Evolutionary conservation across 2,113 vertebrate species (phyloP), one percentile per base, ranked within the genome.

Genomic region (Trinectes maculatus): DNA sequence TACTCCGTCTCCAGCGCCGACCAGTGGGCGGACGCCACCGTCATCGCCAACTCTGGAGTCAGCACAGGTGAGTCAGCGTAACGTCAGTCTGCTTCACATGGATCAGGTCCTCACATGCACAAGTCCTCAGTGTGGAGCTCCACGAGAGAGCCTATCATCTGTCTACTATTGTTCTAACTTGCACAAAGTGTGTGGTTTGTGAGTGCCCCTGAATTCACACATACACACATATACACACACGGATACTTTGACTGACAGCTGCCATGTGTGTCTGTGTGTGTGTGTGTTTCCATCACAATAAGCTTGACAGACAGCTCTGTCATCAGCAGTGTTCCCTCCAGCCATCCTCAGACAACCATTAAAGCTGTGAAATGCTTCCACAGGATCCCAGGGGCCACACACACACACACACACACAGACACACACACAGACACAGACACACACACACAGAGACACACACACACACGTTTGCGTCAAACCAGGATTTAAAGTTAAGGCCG

Each of bases 1-100:
- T 98, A 96, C 90, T 98, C 96, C 0, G 96, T 99, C 33, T 99
- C 96, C 93, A 98, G 96, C 76, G 96, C 96, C 58, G 97, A 99
- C 93, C 98, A 98, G 91, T 99, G 97, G 96, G 95, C 94, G 34
- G 96, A 98, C 56, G 96, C 96, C 84, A 95, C 96, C 1, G 95
- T 96, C 92, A 96, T 97, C 86, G 96, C 96, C 87, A 98, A 98
- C 94, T 97, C 96, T 3, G 96, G 95, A 90, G 93, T 98, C 93
- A 95, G 95, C 93, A 97, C 95, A 69, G 97, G 96, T 99, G 93
- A 57, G 51, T 5, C 19, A 25, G 15, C 5, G 8, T 10, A 0
- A 4, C 15, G 40, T 1, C 18, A 1, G n/a, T 10, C 11, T 3
- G 4, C 6, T n/a, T 28, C 12, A 48, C 12, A 15, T 24, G 44